Percentiles rank a stretch among this genome's conserved stretches.
Evolutionary conservation across 2,888 invertebrate genomes (phyloP).

Genomic region (Yponomeuta evonymella): DNA sequence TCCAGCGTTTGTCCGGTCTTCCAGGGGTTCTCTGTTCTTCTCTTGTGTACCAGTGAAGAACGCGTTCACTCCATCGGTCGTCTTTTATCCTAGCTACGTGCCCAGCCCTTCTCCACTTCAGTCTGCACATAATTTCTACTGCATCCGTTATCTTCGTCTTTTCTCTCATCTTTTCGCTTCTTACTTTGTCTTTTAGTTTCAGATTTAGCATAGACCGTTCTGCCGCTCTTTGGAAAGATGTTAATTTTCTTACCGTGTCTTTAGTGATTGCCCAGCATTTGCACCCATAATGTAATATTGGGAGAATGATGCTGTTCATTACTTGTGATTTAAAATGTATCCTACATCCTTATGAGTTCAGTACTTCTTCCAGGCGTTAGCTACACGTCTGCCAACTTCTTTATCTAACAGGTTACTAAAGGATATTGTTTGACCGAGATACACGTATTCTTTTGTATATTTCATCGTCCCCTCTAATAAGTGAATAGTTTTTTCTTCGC

Average conservation of each 20-base stretch:
- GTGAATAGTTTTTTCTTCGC: not conserved
- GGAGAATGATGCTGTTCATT: constrained; percentile 16
- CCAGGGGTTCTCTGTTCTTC: no score
- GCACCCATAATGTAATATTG: constrained; percentile 16
- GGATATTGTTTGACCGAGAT: constrained; percentile 13
- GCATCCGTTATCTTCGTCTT: not conserved
- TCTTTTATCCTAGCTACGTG: no score
- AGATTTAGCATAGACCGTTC: constrained; percentile 2
- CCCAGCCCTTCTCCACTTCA: not conserved
- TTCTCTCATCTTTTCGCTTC: not conserved
- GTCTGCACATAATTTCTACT: not conserved
- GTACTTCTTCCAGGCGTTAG: constrained; percentile 26
- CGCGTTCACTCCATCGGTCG: no score
- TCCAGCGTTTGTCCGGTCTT: no score
- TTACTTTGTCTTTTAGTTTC: constrained; percentile 8
- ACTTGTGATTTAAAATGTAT: constrained; percentile 24
- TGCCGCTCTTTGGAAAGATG: not conserved
- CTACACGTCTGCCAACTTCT: constrained; percentile 24
- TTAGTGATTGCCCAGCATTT: constrained; percentile 15
- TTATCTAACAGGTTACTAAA: constrained; percentile 9
- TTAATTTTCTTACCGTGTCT: constrained; percentile 6
- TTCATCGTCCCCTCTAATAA: not conserved
- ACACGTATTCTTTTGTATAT: constrained; percentile 10
- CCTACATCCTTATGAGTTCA: constrained; percentile 24
- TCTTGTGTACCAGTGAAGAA: no score